Evolutionary conservation across 2,797 vertebrate species (phyloP), one percentile per base, ranked within the genome.

Genomic region (Mergus octosetaceus): DNA sequence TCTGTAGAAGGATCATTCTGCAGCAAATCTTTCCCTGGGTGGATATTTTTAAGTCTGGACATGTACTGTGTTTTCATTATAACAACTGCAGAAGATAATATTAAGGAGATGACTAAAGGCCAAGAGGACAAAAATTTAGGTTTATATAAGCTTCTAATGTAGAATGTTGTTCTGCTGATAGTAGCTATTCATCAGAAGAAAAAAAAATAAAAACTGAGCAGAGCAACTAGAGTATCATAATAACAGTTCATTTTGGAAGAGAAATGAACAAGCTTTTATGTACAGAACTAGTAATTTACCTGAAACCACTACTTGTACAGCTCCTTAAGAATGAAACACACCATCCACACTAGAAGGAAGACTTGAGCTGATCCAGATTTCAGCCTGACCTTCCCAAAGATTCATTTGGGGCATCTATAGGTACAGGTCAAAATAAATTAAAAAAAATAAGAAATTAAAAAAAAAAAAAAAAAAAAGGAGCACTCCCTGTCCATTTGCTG

Each of bases 71-170:
- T 84, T 81, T 91, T 86, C 11, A 13, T 83, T 90, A 41, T 62
- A 94, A 81, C 27, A 94, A 62, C 71, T 64, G 34, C 25, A 71
- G 65, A 85, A 95, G 80, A 73, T 30, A 90, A 90, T 28, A 77
- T 30, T 30, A 94, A 57, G 88, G 92, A 24, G 45, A 60, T 47
- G 11, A 92, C 11, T 43, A 77, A 94, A 91, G 72, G 38, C 24
- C 16, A 88, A 80, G 5, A 64, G 13, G 30, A 70, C 39, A 36
- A 62, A 92, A 95, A 94, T 24, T 25, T 66, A 72, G 34, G 32
- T 82, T 80, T 32, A 89, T 74, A 39, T 10, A 57, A 91, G 38
- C 36, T 82, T 83, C 39, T 77, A 36, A 49, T 39, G 51, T 5
- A 64, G 9, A 83, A 41, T 12, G 18, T 24, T 49, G 51, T 53